A percentile compares a stretch with the other conserved stretches of the same genome.
phyloP scores from a whole-genome alignment of 2,797 vertebrate genomes.

The Fratercula arctica region DNA sequence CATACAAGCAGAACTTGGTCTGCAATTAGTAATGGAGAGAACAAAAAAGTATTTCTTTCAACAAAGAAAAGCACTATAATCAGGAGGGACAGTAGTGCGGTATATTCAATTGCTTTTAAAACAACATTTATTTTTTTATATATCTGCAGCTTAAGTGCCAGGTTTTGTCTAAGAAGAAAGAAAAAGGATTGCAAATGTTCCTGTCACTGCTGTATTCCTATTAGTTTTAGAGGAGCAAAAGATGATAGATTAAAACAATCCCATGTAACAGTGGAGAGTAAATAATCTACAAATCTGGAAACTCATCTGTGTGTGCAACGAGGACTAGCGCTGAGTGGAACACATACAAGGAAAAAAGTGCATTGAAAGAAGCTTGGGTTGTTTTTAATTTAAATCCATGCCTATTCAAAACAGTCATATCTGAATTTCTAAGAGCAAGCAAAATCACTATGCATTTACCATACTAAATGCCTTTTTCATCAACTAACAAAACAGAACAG shows the following conservation, averaged over 20 bases:
- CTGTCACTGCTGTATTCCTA: neutral
- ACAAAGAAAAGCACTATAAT: neutral
- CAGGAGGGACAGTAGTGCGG: neutral
- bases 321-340: neutral
- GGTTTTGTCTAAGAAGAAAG: neutral
- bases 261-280: neutral
- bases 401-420: slow-evolving; percentile 23
- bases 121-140: neutral
- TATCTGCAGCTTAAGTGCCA: neutral
- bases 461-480: slow-evolving; percentile 48
- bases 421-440: neutral
- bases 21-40: neutral
- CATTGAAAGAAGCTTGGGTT: neutral
- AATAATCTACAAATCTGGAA: neutral
- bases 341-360: neutral
- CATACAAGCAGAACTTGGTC: neutral
- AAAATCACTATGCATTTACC: slow-evolving; percentile 5
- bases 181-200: neutral
- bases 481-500: slow-evolving; percentile 56
- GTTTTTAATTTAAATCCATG: slow-evolving; percentile 26
- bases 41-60: slow-evolving; percentile 1
- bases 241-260: slow-evolving; percentile 24
- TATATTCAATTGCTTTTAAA: slow-evolving; percentile 1
- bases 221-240: neutral
- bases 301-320: neutral